Conservation (phyloP, 2,797 vertebrate genomes). For the Alfaro cultratus region DNA sequence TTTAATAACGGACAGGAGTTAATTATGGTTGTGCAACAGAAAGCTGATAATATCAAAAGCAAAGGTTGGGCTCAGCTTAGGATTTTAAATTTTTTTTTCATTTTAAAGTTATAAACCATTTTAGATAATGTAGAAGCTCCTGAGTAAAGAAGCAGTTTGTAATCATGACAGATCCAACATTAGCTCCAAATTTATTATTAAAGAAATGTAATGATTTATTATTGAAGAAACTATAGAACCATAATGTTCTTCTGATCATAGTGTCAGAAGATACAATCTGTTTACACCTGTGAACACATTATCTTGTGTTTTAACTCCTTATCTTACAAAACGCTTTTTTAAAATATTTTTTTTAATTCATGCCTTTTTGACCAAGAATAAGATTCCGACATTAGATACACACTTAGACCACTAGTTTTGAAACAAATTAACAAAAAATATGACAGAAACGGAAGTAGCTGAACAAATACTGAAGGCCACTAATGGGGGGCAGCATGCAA, state of each 20-base stretch:
- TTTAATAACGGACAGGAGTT: neutral
- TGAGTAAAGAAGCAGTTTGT: neutral
- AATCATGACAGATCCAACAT: neutral
- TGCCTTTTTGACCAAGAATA: neutral
- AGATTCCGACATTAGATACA: neutral
- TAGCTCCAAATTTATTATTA: neutral
- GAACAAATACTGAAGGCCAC: neutral
- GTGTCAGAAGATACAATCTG: neutral
- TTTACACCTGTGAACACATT: neutral
- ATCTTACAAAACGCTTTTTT: neutral
- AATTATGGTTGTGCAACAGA: slow-evolving; percentile 7
- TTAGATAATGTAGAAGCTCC: neutral
- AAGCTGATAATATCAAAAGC: slow-evolving; percentile 1
- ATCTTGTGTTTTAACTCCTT: neutral
- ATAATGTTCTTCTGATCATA: neutral
- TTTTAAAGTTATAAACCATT: neutral
- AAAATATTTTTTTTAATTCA: neutral
- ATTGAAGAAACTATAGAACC: too few species aligned
- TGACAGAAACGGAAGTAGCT: neutral
- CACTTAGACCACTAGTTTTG: neutral
- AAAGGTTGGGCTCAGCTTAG: too few species aligned
- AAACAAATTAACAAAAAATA: neutral
- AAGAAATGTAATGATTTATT: neutral
- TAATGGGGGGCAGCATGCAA: neutral
- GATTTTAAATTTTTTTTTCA: neutral